Evolutionary conservation across 2,888 invertebrate species (phyloP).

Genomic region (Malacosoma neustria): DNA sequence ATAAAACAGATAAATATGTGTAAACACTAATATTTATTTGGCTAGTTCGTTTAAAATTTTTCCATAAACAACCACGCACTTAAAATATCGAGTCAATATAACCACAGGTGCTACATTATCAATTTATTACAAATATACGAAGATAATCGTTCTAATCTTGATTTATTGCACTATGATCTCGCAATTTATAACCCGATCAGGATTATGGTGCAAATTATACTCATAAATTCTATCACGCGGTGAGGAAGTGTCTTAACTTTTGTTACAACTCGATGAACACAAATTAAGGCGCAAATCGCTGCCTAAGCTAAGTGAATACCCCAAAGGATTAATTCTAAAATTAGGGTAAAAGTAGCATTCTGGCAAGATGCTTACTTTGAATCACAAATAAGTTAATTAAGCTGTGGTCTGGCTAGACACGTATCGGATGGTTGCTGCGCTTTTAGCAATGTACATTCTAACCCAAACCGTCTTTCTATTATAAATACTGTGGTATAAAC

Average conservation of each 20-base stretch:
- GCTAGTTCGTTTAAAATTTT: too few relatives aligned
- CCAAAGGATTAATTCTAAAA: constrained; percentile 15
- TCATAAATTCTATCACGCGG: constrained; percentile 19
- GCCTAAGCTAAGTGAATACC: constrained; percentile 19
- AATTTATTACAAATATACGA: constrained; percentile 24
- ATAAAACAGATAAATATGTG: too few relatives aligned
- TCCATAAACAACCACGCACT: too few relatives aligned
- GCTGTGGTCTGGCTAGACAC: constrained; percentile 22
- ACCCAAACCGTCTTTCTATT: not conserved
- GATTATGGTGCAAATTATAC: constrained; percentile 23
- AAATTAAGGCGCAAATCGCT: constrained; percentile 18
- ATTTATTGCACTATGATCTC: constrained; percentile 33
- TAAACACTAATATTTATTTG: too few relatives aligned
- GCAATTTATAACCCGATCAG: constrained; percentile 26
- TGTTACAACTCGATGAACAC: constrained; percentile 19
- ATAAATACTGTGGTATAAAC: too few relatives aligned
- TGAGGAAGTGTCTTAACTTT: constrained; percentile 8
- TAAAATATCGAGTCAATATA: too few relatives aligned
- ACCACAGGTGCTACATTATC: constrained; percentile 18
- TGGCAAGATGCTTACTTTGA: constrained; percentile 22
- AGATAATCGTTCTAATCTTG: constrained; percentile 32
- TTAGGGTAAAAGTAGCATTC: constrained; percentile 14
- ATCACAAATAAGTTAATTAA: constrained; percentile 39
- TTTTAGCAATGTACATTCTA: not conserved
- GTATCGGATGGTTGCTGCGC: constrained; percentile 12